Base-by-base conservation (phyloP, 2,888 invertebrate genomes). In the Clistopyga incitator region DNA sequence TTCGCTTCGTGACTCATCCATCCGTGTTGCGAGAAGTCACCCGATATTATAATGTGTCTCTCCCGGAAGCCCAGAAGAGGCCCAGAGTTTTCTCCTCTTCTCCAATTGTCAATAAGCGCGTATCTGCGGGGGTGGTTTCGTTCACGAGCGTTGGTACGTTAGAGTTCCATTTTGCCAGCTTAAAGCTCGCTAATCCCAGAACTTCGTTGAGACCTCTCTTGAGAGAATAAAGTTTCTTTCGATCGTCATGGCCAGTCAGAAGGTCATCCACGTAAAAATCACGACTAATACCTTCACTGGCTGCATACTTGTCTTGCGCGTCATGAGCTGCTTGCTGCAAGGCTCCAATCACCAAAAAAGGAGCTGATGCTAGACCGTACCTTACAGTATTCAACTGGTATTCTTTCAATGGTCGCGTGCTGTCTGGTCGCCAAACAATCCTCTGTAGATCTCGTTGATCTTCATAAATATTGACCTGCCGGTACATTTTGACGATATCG, bases 131-230 rank as follows among this genome's bases (percentile, higher is more conserved):
- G 3, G 29, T 29, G 29, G 29, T 6, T 29, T 29, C 29, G 29
- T 29, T 80, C 4, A 84, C 54, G 15, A 81, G 47, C 10, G 20
- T 23, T 47, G 11, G 50, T 10, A 80, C 29, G 77, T 87, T 86
- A 0, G 86, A 85, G 3, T 81, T 72, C 87, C 85, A 87, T 74
- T 91, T 90, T 42, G 88, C 87, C 6, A 91, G 59, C 2, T 84
- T 64, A 71, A 92, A 91, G 0, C 90, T 89, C 0, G 88, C 90
- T 6, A 76, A 81, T 29, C 56, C 75, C 23, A 91, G 54, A 34
- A 34, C 8, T 34, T 34, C 34, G 34, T 6, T 34, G 34, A 34
- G 34, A 34, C 8, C 34, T 4, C 34, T 8, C 34, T 34, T 34
- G 34, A 34, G 34, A 34, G 34, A 34, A 4, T 1, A 8, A 8